Base-by-base conservation (phyloP, 1,140 invertebrate genomes). In the Anastatus disparis region DNA sequence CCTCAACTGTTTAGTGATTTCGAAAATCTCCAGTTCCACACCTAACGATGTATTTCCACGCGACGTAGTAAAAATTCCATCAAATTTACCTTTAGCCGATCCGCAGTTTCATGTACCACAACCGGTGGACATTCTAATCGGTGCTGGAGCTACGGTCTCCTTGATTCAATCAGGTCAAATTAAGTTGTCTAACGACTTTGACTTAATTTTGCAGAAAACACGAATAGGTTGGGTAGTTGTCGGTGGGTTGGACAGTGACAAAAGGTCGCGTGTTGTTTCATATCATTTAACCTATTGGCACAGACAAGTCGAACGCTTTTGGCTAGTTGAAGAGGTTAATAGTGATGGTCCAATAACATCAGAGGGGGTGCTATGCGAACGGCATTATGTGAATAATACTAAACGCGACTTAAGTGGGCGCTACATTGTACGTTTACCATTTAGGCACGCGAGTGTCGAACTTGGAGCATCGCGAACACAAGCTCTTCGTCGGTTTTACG, bases 131-230 rank as follows among this genome's bases (percentile, higher is more conserved):
- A 50, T 63, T 9, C 17, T 50, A 22, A 22, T 63, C 7, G 61
- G 26, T 2, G 17, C 61, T 4, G 31, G 61, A 9, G 2, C 29
- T 2, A 38, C 46, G 0, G 3, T 52, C 0, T 63, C 61, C 0
- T 10, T 62, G 9, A 10, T 62, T 2, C 29, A 15, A 0, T 4
- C 15, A 2, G 40, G 59, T 17, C 59, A 62, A 48, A 46, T 62
- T 6, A 27, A 62, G 1, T 0, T 62, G 1, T 12, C 20, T 4
- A 13, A 62, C 2, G 17, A 31, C 2, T 44, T 3, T 22, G 26
- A 46, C 15, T 12, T 62, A 6, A 29, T 29, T 31, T 20, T 62
- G 8, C 61, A 63, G 50, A 63, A 63, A 15, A 35, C 61, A 1
- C 9, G 8, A 10, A 3, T 44, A 15, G 40, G 40, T 9, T 44